These are phyloP conservation scores for Standfussiana lucernea DNA, from an alignment of 2,888 invertebrate genomes.

Conservation along the genomic window DNA sequence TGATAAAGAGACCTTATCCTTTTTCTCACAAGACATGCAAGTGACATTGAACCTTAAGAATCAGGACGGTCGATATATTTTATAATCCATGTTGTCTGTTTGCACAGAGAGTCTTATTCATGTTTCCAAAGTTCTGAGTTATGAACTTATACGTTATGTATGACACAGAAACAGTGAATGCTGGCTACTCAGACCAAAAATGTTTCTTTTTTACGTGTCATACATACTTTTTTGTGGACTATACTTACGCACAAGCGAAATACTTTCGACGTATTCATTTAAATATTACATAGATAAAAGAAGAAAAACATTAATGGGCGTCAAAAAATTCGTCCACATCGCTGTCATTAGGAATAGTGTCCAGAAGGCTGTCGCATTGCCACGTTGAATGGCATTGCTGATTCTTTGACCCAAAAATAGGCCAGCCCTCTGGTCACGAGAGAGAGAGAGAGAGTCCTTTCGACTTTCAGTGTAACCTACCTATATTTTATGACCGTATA, in stretches of 20 bases:
- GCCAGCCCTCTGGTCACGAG: too few relatives aligned
- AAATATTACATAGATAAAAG: too few relatives aligned
- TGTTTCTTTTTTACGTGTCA: neutral
- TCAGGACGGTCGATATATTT: neutral
- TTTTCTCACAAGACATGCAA: neutral
- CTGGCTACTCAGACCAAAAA: neutral
- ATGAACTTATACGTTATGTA: neutral
- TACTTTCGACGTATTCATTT: too few relatives aligned
- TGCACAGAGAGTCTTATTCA: neutral
- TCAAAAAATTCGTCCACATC: too few relatives aligned
- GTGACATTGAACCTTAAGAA: neutral
- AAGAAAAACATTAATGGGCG: too few relatives aligned
- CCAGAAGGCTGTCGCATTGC: too few relatives aligned
- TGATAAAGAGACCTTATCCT: neutral
- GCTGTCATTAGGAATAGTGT: too few relatives aligned
- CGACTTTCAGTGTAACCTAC: neutral
- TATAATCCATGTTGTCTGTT: neutral
- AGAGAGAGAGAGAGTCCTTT: too few relatives aligned
- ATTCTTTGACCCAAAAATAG: too few relatives aligned
- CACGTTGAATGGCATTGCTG: too few relatives aligned
- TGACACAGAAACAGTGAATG: neutral
- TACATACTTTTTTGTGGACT: neutral
- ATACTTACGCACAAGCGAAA: neutral
- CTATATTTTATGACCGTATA: neutral
- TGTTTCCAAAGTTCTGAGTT: neutral